These are phyloP conservation scores for Gambusia yucatana DNA, from an alignment of 2,797 vertebrate species.

Conservation along the genomic window DNA sequence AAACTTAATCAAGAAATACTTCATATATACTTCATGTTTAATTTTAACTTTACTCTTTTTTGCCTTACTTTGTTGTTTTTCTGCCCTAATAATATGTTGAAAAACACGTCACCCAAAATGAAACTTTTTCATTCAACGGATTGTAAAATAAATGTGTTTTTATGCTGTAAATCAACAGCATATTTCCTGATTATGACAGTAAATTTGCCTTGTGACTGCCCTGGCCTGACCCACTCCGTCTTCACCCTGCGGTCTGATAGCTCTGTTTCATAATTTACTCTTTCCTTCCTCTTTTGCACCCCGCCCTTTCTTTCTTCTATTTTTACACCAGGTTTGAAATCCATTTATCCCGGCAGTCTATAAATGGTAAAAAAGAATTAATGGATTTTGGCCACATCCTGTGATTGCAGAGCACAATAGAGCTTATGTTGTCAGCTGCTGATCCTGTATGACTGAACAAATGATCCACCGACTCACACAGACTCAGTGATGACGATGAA, in stretches of 20 bases:
- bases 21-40: background rate
- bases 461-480: slow-evolving; percentile 14
- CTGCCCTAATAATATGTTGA: background rate
- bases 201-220: slow-evolving; percentile 3
- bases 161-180: background rate
- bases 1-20: background rate
- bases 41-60: background rate
- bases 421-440: slow-evolving; percentile 51
- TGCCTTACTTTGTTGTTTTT: background rate
- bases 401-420: slow-evolving; percentile 13
- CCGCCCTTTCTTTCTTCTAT: slow-evolving; percentile 29
- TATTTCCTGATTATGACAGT: background rate
- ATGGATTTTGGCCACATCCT: slow-evolving; percentile 18
- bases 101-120: background rate
- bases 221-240: background rate
- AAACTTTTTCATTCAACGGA: background rate
- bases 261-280: slow-evolving; percentile 17
- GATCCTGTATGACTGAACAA: slow-evolving; percentile 24
- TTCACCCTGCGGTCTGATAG: slow-evolving; percentile 9
- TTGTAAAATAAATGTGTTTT: background rate
- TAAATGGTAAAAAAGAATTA: slow-evolving; percentile 45
- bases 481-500: slow-evolving; percentile 31
- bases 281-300: slow-evolving; percentile 18
- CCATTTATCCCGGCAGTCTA: slow-evolving; percentile 35
- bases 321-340: slow-evolving; percentile 44